These are phyloP conservation scores for Drosophila incognita DNA, from an alignment of 2,888 invertebrate genomes.

Conservation along the genomic window DNA sequence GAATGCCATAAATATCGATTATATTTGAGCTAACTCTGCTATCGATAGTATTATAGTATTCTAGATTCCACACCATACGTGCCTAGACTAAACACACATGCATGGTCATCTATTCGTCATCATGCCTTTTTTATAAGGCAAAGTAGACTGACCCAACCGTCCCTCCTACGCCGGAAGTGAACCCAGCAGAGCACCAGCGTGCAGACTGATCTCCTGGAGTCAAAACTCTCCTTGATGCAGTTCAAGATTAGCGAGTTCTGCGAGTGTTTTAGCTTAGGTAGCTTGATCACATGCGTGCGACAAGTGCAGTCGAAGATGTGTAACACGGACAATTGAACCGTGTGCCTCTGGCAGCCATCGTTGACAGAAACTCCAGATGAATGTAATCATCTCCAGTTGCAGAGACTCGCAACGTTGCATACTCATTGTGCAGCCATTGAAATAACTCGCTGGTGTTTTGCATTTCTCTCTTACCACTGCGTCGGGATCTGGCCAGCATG, in stretches of 20 bases:
- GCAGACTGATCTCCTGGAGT: too few relatives aligned
- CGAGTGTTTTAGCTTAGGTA: constrained; percentile 35
- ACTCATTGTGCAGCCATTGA: constrained; percentile 72
- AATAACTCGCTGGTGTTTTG: constrained; percentile 60
- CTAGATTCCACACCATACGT: constrained; percentile 1
- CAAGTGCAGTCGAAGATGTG: constrained; percentile 55
- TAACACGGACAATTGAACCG: constrained; percentile 59
- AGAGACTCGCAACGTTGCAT: constrained; percentile 38
- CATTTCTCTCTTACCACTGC: too few relatives aligned
- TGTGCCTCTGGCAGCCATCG: constrained; percentile 29
- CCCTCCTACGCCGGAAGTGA: background rate
- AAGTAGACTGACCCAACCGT: background rate
- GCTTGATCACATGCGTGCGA: constrained; percentile 39
- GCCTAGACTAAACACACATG: background rate
- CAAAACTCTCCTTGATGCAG: too few relatives aligned
- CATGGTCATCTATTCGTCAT: constrained; percentile 14
- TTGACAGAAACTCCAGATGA: constrained; percentile 60
- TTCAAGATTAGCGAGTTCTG: constrained; percentile 8
- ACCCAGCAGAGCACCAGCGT: background rate
- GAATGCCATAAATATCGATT: background rate
- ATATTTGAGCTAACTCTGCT: background rate
- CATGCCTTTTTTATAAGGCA: constrained; percentile 1
- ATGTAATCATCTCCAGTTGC: constrained; percentile 72
- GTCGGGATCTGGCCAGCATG: too few relatives aligned
- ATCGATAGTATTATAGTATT: constrained; percentile 4